Evolutionary conservation across 2,888 invertebrate genomes (phyloP), one percentile per base, ranked within the genome.

Genomic region (Leistus spinibarbis): DNA sequence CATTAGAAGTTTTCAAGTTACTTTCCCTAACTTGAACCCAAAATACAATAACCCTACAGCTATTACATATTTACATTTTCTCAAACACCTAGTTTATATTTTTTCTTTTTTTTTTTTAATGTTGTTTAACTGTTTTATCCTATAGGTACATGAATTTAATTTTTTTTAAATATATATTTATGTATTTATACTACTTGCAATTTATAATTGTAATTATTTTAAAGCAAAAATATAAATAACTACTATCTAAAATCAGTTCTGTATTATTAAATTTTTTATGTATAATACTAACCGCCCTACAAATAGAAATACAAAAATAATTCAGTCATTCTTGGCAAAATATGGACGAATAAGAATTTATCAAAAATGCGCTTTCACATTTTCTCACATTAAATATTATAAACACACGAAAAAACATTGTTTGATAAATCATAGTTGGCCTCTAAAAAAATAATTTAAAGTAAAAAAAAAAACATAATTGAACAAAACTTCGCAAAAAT

Each of bases 181-280:
- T n/a, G n/a, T n/a, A n/a, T n/a, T n/a, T 40, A 40, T 40, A 40
- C 71, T 71, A 71, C 71, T 57, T 65, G 71, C 71, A 53, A 56
- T 65, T 71, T 40, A 63, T 65, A 27, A 62, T 71, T 66, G 75
- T 22, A 54, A 60, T 70, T 19, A 19, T 60, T 20, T 65, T 72
- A 57, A 77, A 76, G 77, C 62, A 67, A 71, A 75, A 73, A 77
- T 71, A 73, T 70, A 76, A 76, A 78, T 66, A 77, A 56, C 71
- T 76, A 78, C 74, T 10, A 71, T 76, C 76, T 77, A 77, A 76
- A 78, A 78, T 78, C 78, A 78, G 78, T 78, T 77, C 69, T 78
- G 76, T 76, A 67, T 76, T 76, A 71, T 69, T 76, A 65, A n/a
- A 40, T 71, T 73, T 40, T 62, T 74, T 76, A 67, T 54, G 40